These are phyloP conservation scores for Eidolon helvum DNA, from an alignment of 2,113 vertebrate species.

Conservation along the genomic window DNA sequence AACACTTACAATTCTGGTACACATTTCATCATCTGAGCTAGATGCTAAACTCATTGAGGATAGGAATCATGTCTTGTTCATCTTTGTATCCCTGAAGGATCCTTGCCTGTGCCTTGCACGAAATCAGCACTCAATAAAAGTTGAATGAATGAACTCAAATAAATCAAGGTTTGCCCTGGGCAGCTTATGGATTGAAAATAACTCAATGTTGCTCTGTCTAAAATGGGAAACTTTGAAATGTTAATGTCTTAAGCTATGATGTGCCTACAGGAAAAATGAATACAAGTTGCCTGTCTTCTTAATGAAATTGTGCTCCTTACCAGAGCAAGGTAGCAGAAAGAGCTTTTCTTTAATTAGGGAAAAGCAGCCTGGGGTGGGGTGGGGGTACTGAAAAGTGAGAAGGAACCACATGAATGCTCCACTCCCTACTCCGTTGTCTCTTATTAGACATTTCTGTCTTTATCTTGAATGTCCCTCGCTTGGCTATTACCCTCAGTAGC, in stretches of 20 bases:
- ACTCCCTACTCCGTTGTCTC: background rate
- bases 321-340: background rate
- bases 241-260: constrained; percentile 3
- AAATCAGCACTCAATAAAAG: constrained; percentile 24
- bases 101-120: background rate
- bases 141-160: constrained; percentile 46
- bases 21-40: background rate
- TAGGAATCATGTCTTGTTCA: background rate
- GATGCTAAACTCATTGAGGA: constrained; percentile 5
- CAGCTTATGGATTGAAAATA: constrained; percentile 11
- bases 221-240: constrained; percentile 31
- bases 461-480: background rate
- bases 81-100: background rate
- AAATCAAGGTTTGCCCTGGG: background rate
- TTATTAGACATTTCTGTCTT: background rate
- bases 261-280: background rate
- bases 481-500: background rate
- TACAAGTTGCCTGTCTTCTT: background rate
- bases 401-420: fast-evolving
- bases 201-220: background rate
- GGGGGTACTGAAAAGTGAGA: background rate
- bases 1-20: background rate
- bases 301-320: background rate
- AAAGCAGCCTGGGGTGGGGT: background rate
- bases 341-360: background rate